These are phyloP conservation scores for Bradysia coprophila DNA, from an alignment of 1,140 invertebrate genomes.

Conservation along the genomic window DNA sequence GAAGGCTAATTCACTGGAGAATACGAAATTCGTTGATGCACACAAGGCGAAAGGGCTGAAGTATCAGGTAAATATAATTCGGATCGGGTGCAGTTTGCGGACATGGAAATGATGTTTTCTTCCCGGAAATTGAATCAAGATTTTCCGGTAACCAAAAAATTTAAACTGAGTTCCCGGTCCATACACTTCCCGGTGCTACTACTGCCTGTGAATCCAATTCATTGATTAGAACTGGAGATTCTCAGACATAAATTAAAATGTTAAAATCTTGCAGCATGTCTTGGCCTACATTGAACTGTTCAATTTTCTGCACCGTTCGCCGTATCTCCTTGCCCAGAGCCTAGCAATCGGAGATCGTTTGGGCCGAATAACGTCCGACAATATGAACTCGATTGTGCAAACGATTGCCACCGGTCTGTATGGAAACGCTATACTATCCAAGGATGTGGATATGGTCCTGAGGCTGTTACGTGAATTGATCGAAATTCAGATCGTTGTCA, in stretches of 20 bases:
- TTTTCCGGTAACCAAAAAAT: too few relatives aligned
- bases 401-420: slow-evolving; percentile 68
- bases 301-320: slow-evolving; percentile 54
- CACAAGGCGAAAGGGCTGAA: slow-evolving; percentile 73
- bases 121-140: too few relatives aligned
- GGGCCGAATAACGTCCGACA: slow-evolving; percentile 30
- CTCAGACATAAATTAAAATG: too few relatives aligned
- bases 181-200: too few relatives aligned
- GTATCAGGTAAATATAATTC: slow-evolving; percentile 37
- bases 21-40: slow-evolving; percentile 68
- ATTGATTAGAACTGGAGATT: too few relatives aligned
- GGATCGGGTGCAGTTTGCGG: neutral
- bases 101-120: too few relatives aligned
- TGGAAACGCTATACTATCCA: slow-evolving; percentile 56
- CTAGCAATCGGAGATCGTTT: slow-evolving; percentile 57
- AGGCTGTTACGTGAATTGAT: slow-evolving; percentile 64
- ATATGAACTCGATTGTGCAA: slow-evolving; percentile 44
- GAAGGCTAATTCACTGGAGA: slow-evolving; percentile 55
- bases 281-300: slow-evolving; percentile 63
- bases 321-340: slow-evolving; percentile 60
- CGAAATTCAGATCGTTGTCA: slow-evolving; percentile 59
- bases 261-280: slow-evolving; percentile 37
- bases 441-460: slow-evolving; percentile 65
- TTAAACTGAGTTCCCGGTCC: too few relatives aligned
- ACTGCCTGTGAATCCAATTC: too few relatives aligned